phyloP scores from a whole-genome alignment of 2,113 vertebrate species.

The Spea multiplicata region DNA sequence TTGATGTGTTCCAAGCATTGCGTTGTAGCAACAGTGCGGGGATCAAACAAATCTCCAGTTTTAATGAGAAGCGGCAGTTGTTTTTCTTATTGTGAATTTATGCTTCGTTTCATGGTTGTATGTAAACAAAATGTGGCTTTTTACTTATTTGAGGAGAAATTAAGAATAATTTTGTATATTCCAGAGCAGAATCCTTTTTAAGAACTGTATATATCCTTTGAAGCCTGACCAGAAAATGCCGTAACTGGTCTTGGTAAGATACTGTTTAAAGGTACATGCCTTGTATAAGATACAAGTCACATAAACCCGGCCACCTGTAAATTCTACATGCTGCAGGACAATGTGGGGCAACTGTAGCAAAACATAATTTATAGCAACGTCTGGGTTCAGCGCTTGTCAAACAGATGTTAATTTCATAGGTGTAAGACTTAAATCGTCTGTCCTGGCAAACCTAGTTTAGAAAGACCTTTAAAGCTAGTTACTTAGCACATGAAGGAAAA shows the following conservation, averaged over 20 bases:
- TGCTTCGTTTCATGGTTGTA: conserved; percentile 6
- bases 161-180: not conserved
- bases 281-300: not conserved
- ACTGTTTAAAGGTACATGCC: not conserved
- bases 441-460: too few species aligned
- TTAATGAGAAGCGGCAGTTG: not conserved
- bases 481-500: too few species aligned
- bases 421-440: too few species aligned
- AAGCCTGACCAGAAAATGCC: not conserved
- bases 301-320: too few species aligned
- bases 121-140: conserved; percentile 3
- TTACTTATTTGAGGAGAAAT: conserved; percentile 11
- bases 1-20: not conserved
- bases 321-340: too few species aligned
- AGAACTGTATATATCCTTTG: not conserved
- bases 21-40: not conserved
- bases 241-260: not conserved
- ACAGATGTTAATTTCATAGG: too few species aligned
- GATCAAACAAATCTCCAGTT: not conserved
- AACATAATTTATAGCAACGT: too few species aligned
- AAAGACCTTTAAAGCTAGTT: too few species aligned
- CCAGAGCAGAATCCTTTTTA: not conserved
- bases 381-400: too few species aligned
- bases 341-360: too few species aligned
- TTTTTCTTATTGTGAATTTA: conserved; percentile 7